Conservation (phyloP, 2,888 invertebrate genomes). For the Nemotelus nigrinus region DNA sequence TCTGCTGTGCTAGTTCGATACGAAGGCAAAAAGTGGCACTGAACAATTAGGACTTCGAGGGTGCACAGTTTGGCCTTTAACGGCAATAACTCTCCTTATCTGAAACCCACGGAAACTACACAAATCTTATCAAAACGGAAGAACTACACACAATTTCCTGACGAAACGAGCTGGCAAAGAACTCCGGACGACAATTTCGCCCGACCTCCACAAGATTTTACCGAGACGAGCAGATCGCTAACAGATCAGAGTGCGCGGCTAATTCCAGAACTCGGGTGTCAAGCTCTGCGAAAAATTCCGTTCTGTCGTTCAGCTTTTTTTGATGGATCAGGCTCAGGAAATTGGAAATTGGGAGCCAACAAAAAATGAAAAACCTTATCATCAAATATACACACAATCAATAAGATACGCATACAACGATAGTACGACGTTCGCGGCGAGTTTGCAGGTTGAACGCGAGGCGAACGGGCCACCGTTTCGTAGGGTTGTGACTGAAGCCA, state of each 20-base stretch:
- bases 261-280: slow-evolving; percentile 12
- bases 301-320: slow-evolving; percentile 29
- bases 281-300: slow-evolving; percentile 16
- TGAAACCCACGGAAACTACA: background rate
- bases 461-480: slow-evolving; percentile 15
- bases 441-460: slow-evolving; percentile 30
- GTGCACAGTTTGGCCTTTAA: background rate
- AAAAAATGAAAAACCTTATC: slow-evolving; percentile 38
- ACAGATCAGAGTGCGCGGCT: slow-evolving; percentile 8
- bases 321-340: slow-evolving; percentile 42
- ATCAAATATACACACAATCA: slow-evolving; percentile 41
- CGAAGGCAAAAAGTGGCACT: background rate
- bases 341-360: slow-evolving; percentile 39
- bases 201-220: background rate
- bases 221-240: background rate
- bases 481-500: slow-evolving; percentile 15
- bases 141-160: background rate
- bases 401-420: slow-evolving; percentile 9
- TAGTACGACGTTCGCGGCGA: background rate
- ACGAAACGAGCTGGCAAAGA: background rate
- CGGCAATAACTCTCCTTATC: background rate
- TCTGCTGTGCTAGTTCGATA: slow-evolving; percentile 1
- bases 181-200: no score
- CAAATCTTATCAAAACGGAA: background rate
- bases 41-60: no score